Evolutionary conservation across 2,888 invertebrate species (phyloP), one percentile per base, ranked within the genome.

Genomic region (Pycnomerus fuliginosus): DNA sequence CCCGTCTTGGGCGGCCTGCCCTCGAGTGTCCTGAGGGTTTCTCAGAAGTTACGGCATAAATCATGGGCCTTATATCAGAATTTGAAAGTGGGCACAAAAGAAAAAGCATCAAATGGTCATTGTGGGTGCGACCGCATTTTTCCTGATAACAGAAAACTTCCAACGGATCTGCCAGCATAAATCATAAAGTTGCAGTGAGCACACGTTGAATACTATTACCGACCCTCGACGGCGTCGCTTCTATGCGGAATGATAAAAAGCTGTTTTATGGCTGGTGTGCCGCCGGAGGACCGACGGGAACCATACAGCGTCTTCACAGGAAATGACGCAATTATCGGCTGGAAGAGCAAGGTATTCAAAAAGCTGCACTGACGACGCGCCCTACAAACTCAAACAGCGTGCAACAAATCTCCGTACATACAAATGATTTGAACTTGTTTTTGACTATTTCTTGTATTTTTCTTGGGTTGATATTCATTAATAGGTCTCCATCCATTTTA

Each of bases 91-190:
- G 8, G 5, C 4, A 27, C 7, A 13, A 59, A 65, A 62, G 60
- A 59, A 62, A 64, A 65, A 61, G 61, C 57, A 65, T 65, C 64
- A 63, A 67, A 65, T 58, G 65, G 67, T 65, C 68, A 68, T 67
- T 67, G 65, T 65, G 56, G 58, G 52, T 56, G 56, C 56, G 53
- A 54, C 53, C 45, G 51, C 50, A n/a, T 28, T 20, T 36, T 45
- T 52, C 44, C 56, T 62, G 68, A 67, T 67, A 68, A 67, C 65
- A 63, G 64, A 61, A 57, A 66, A 67, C 59, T 68, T 68, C 61
- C 61, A 57, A 59, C 61, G 60, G 64, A 63, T 58, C 64, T 61
- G 59, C 55, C 58, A 48, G 50, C 60, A 64, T 68, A 68, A 68
- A 68, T 68, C 68, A 68, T 63, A 63, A 65, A 67, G 60, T 63